Base-by-base conservation (phyloP, 2,888 invertebrate genomes). In the Apotomis capreana region DNA sequence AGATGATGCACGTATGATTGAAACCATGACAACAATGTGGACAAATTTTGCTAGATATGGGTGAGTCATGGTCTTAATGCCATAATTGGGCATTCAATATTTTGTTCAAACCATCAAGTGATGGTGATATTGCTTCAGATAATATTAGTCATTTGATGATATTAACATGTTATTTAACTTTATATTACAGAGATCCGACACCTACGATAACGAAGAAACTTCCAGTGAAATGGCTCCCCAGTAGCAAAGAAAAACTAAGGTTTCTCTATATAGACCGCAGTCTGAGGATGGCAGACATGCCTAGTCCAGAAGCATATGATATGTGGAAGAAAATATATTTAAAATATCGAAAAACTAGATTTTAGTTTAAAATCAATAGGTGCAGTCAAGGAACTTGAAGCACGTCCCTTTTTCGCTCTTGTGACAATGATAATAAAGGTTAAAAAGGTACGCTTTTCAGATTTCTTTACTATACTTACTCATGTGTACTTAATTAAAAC, bases 11-110 rank as follows among this genome's bases (percentile, higher is more conserved):
- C 26, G 76, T 9, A 76, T 79, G 26, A 78, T 81, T 49, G 75
- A 80, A 52, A 78, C 77, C 40, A 78, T 85, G 36, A 82, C 82
- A 5, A 78, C 77, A 12, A 59, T 84, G 60, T 84, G 84, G 84
- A 75, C 84, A 0, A 84, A 84, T 61, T 85, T 85, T 65, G 83
- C 77, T 0, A 85, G 83, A 77, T 80, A 78, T 46, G 80, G 81
- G 84, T 84, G 78, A 57, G 79, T 76, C 13, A 26, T 3, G 10
- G 8, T 44, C 44, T 44, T 3, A 8, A 44, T 44, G 44, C 26
- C 2, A 2, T 26, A 26, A 26, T 26, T 26, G 26, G 26, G 26
- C 26, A 26, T 26, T 26, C 26, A 26, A 26, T 26, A 9, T 5
- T 10, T 49, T 3, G 26, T 57, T 57, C 0, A 10, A 57, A 57